phyloP scores from a whole-genome alignment of 1,140 invertebrate species.

The Brachionus paranguensis region DNA sequence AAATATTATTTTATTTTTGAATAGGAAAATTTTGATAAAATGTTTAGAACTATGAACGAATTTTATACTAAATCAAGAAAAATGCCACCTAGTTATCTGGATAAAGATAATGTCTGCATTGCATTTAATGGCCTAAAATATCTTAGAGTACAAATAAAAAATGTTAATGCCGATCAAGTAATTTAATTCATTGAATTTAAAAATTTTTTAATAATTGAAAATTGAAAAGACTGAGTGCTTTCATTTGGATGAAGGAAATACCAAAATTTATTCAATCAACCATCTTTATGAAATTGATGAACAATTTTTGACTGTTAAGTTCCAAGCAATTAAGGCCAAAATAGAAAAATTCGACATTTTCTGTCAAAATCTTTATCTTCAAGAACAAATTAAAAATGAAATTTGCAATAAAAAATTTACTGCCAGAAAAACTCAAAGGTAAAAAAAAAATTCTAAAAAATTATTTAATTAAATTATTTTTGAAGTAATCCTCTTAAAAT shows the following conservation, averaged over 20 bases:
- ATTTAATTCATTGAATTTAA: background rate
- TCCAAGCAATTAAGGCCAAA: background rate
- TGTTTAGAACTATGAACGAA: background rate
- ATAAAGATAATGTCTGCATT: background rate
- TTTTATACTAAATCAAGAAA: slow-evolving; percentile 13
- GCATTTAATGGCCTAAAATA: background rate
- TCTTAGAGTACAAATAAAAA: background rate
- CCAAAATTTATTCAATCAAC: background rate
- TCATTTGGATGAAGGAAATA: slow-evolving; percentile 24
- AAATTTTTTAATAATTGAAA: background rate
- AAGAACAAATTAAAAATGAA: background rate
- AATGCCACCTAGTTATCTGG: background rate
- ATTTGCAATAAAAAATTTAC: background rate
- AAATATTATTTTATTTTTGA: background rate
- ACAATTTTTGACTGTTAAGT: slow-evolving; percentile 7
- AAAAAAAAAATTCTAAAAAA: background rate
- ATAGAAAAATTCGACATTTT: background rate
- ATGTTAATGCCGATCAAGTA: background rate
- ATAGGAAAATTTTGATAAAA: slow-evolving; percentile 5
- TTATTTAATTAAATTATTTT: background rate
- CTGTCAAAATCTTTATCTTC: background rate
- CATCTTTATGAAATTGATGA: background rate
- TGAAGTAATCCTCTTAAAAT: background rate
- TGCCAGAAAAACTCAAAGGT: background rate
- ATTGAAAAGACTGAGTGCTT: background rate